A percentile compares a stretch with the other conserved stretches of the same genome.
These are phyloP conservation scores for Diadophis punctatus DNA, from an alignment of 2,113 vertebrate species.

Conservation along the genomic window DNA sequence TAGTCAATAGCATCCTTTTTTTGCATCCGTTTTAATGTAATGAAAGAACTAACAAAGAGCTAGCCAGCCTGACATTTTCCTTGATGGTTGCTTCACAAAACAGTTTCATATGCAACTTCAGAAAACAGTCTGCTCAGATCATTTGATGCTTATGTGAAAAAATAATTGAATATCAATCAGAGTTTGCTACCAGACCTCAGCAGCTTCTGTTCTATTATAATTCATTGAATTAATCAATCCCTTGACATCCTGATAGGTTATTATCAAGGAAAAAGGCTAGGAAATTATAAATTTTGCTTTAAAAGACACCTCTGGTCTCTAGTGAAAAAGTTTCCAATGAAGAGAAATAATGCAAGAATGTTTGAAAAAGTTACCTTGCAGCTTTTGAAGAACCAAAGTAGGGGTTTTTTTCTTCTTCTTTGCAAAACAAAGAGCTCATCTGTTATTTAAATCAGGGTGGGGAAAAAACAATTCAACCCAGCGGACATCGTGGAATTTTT, in stretches of 20 bases:
- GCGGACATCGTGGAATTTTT: neutral
- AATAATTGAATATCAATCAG: constrained; percentile 48
- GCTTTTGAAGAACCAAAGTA: neutral
- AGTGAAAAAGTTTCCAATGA: constrained; percentile 10
- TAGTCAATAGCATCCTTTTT: neutral
- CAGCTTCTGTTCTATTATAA: constrained; percentile 40
- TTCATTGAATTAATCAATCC: constrained; percentile 54
- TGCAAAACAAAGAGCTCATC: neutral
- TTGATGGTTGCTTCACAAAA: constrained; percentile 40
- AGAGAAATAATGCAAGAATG: neutral
- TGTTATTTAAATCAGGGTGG: neutral
- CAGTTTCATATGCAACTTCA: constrained; percentile 49
- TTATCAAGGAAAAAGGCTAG: constrained; percentile 41
- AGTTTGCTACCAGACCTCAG: constrained; percentile 25
- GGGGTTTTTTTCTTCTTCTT: too few relatives aligned
- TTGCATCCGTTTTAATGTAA: rapidly evolving
- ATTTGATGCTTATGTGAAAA: constrained; percentile 44
- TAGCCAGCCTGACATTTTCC: neutral
- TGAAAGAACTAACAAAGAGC: constrained; percentile 8
- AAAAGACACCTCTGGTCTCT: neutral
- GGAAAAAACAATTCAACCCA: neutral
- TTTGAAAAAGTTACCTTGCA: neutral
- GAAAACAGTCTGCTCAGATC: constrained; percentile 50
- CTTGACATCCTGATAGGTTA: constrained; percentile 41
- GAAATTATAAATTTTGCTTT: constrained; percentile 47